These are phyloP conservation scores for Mesorhabditis spiculigera DNA, from an alignment of 2,888 invertebrate genomes.

Conservation along the genomic window DNA sequence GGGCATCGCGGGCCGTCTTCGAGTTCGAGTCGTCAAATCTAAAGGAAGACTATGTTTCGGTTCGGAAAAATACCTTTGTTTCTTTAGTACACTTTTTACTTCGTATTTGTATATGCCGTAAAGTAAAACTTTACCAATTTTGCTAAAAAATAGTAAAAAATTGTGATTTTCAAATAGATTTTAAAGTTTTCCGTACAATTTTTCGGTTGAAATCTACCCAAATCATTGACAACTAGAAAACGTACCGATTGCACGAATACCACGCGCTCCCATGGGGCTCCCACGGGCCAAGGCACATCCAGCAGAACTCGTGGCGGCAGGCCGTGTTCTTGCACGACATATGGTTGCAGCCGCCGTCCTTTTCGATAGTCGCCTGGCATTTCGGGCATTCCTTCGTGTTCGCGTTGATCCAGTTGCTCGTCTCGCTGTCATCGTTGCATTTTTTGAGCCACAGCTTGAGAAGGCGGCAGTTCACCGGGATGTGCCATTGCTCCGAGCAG, in stretches of 20 bases:
- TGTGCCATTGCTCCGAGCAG: conserved; percentile 78
- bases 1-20: conserved; percentile 89
- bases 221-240: background rate
- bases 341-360: conserved; percentile 96
- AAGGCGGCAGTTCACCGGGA: conserved; percentile 89
- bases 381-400: conserved; percentile 98
- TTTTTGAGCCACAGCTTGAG: conserved; percentile 95
- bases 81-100: too few species aligned
- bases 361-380: conserved; percentile 74
- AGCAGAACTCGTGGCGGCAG: conserved; percentile 96
- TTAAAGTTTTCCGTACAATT: background rate
- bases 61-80: background rate
- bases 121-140: background rate
- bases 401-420: conserved; percentile 97
- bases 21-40: conserved; percentile 86
- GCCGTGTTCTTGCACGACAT: conserved; percentile 98
- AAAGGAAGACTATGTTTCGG: background rate
- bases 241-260: conserved; percentile 87
- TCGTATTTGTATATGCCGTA: too few species aligned
- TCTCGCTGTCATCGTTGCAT: conserved; percentile 97
- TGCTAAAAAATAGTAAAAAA: background rate
- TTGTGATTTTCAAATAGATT: too few species aligned
- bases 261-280: conserved; percentile 84
- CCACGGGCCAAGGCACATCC: conserved; percentile 98
- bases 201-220: background rate